Evolutionary conservation across 2,888 invertebrate species (phyloP).

Genomic region (Ornithoptera priamus): DNA sequence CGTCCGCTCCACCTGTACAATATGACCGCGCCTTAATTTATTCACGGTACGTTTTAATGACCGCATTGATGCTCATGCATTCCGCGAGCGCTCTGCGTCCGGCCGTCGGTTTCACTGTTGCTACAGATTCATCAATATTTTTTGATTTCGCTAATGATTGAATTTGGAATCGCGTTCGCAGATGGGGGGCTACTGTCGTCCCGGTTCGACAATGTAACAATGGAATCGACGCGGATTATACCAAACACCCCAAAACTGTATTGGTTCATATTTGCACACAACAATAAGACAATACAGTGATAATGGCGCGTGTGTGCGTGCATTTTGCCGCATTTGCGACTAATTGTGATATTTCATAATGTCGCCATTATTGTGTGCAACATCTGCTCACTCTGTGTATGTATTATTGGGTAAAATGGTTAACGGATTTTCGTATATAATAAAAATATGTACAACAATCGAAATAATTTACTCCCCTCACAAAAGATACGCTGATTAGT

Average conservation of each 20-base stretch:
- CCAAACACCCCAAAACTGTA: slow-evolving; percentile 76
- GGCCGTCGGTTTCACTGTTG: slow-evolving; percentile 27
- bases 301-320: slow-evolving; percentile 74
- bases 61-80: slow-evolving; percentile 45
- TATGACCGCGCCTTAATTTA: slow-evolving; percentile 59
- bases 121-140: slow-evolving; percentile 49
- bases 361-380: slow-evolving; percentile 61
- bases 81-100: slow-evolving; percentile 33
- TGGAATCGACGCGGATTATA: slow-evolving; percentile 72
- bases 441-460: slow-evolving; percentile 10
- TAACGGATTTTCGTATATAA: slow-evolving; percentile 11
- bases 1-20: slow-evolving; percentile 65
- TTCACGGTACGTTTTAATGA: slow-evolving; percentile 61
- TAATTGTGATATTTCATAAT: slow-evolving; percentile 76
- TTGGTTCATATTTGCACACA: slow-evolving; percentile 73
- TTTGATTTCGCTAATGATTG: slow-evolving; percentile 54
- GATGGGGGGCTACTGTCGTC: slow-evolving; percentile 51
- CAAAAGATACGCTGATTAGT: slow-evolving; percentile 27
- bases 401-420: slow-evolving; percentile 16
- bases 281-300: slow-evolving; percentile 77
- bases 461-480: slow-evolving; percentile 26
- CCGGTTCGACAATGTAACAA: slow-evolving; percentile 65
- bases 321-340: slow-evolving; percentile 74
- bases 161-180: slow-evolving; percentile 51
- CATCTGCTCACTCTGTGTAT: slow-evolving; percentile 57